Evolutionary conservation across 1,140 invertebrate genomes (phyloP).

Genomic region (Portunus trituberculatus): DNA sequence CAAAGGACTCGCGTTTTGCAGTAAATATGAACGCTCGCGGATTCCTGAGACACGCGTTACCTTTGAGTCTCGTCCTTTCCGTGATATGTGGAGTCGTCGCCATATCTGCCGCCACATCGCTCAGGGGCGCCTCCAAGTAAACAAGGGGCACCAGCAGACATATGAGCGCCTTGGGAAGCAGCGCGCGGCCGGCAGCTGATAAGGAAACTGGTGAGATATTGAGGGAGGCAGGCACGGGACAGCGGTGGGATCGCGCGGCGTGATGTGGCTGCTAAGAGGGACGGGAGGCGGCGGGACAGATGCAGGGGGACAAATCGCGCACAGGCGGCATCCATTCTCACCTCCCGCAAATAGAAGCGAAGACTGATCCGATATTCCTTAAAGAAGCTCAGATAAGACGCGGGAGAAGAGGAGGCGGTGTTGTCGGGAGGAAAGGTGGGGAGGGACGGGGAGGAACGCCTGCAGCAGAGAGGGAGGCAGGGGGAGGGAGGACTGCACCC

Average conservation of each 20-base stretch:
- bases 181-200: not conserved
- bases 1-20: not conserved
- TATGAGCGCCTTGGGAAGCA: not conserved
- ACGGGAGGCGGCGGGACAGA: not conserved
- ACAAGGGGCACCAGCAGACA: not conserved
- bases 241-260: not conserved
- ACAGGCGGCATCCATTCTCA: not conserved
- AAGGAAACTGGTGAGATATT: not conserved
- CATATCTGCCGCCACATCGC: not conserved
- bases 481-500: not conserved
- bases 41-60: not conserved
- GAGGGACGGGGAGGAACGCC: not conserved
- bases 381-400: not conserved
- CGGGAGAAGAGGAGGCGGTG: not conserved
- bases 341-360: not conserved
- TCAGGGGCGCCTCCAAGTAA: constrained; percentile 7
- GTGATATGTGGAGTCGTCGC: not conserved
- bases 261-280: not conserved
- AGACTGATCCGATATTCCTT: not conserved
- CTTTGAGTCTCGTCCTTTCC: not conserved
- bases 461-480: constrained; percentile 13
- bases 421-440: not conserved
- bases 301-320: not conserved
- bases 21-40: constrained; percentile 18
- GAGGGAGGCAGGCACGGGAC: not conserved